Conservation (phyloP, 2,113 vertebrate species). For the Entomyzon cyanotis region DNA sequence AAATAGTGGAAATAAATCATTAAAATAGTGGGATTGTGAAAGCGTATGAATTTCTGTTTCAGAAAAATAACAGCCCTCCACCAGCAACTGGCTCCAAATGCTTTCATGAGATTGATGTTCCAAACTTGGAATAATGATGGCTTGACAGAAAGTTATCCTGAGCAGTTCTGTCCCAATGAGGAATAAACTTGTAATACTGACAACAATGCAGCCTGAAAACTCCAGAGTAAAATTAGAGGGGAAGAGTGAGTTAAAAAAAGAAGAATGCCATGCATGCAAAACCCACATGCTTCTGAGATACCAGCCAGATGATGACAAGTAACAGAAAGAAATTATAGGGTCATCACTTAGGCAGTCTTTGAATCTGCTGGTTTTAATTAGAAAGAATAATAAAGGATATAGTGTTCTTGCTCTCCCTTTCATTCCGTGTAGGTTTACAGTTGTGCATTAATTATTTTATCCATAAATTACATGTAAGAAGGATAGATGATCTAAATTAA, state of each 20-base stretch:
- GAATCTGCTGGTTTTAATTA: not conserved
- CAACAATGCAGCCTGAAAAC: not conserved
- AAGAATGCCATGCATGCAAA: not conserved
- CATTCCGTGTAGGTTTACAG: not conserved
- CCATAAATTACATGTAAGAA: not conserved
- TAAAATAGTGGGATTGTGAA: not conserved
- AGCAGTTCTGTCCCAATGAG: not conserved
- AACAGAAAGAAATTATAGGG: not conserved
- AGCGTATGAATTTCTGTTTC: not conserved
- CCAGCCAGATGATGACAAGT: not conserved
- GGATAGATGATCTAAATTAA: not conserved
- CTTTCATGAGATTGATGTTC: not conserved
- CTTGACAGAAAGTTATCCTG: not conserved
- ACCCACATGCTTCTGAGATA: not conserved
- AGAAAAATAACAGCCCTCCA: not conserved
- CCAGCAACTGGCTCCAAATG: not conserved
- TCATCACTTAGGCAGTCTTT: not conserved
- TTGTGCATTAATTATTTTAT: not conserved
- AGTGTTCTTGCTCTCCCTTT: not conserved
- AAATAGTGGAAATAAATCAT: not conserved
- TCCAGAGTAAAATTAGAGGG: not conserved
- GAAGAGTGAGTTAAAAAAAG: not conserved
- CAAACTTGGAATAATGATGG: not conserved
- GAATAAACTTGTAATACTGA: not conserved
- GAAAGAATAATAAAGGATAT: not conserved